Evolutionary conservation across 1,140 invertebrate genomes (phyloP), one percentile per base, ranked within the genome.

Genomic region (Drosophila murphyi): DNA sequence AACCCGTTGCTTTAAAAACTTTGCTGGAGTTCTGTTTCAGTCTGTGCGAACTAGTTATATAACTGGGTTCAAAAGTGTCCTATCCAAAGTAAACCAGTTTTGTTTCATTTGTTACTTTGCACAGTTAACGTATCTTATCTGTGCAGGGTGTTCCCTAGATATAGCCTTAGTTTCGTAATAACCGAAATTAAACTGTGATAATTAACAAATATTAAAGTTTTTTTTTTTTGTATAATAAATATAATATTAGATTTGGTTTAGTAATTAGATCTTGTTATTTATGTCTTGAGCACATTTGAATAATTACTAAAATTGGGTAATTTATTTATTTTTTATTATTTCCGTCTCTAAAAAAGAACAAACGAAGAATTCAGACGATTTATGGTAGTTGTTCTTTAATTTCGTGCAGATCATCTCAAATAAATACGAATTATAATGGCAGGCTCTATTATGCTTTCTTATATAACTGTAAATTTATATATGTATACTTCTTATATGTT

Each of bases 81-180:
- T 61, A 43, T 28, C 32, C 59, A n/a, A 45, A 37, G 8, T 2
- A 50, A 37, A 50, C 59, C n/a, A 20, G 59, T 62, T 50, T 50
- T 20, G n/a, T 2, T 5, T 20, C 1, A 1, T 20, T 20, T 20
- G 20, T 8, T 1, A n/a, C 2, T n/a, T 31, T 31, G 39, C 3
- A 3, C 32, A 54, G 3, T 7, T 31, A 12, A 32, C 5, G 31
- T 29, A 35, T 43, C 31, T 65, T 56, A 39, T 8, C 20, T 31
- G 7, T 10, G 7, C n/a, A 50, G 20, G 4, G 28, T 50, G 34
- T 50, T 39, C 34, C 41, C 8, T 20, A 39, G 28, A 32, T 51
- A 62, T 20, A 48, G 2, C 10, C 3, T n/a, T n/a, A 43, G 10
- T n/a, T 43, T n/a, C 10, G n/a, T n/a, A 43, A 43, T n/a, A 43